phyloP scores from a whole-genome alignment of 2,797 vertebrate species.

The Odontamblyopus lacepedii region DNA sequence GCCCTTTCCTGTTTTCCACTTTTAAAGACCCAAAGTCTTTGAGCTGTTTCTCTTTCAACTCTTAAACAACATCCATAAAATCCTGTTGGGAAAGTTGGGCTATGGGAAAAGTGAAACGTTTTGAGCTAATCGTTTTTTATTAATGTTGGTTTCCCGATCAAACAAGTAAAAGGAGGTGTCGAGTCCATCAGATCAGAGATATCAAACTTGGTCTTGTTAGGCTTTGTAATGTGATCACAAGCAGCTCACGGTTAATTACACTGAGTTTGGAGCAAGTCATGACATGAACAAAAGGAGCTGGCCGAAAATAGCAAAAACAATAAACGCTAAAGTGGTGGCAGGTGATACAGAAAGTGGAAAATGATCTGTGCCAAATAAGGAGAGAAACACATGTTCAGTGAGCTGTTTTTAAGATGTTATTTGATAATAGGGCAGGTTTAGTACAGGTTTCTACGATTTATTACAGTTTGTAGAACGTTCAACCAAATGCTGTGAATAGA shows the following conservation, averaged over 20 bases:
- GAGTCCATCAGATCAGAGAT: constrained; percentile 2
- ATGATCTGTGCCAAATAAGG: not conserved
- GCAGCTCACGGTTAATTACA: constrained; percentile 60
- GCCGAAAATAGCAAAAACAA: constrained; percentile 59
- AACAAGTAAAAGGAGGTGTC: not conserved
- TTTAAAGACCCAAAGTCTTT: constrained; percentile 7
- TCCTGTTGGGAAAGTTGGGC: constrained; percentile 2
- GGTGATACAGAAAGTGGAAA: constrained; percentile 9
- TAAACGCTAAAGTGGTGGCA: constrained; percentile 54
- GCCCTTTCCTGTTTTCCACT: constrained; percentile 6
- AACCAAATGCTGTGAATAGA: not conserved
- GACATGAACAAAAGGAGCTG: constrained; percentile 47
- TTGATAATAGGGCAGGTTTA: not conserved
- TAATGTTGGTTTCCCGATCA: not conserved
- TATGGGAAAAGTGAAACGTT: constrained; percentile 9
- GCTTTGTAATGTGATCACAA: constrained; percentile 54
- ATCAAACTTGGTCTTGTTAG: constrained; percentile 20
- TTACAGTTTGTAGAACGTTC: not conserved
- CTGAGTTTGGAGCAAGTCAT: constrained; percentile 30
- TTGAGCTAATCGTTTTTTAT: not conserved
- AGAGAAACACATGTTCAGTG: not conserved
- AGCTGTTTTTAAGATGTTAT: not conserved
- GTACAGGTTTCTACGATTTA: not conserved
- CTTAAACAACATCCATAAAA: constrained; percentile 5
- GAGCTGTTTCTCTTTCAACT: not conserved